Conservation (phyloP, 2,797 vertebrate genomes). For the Rallus crepitans region DNA sequence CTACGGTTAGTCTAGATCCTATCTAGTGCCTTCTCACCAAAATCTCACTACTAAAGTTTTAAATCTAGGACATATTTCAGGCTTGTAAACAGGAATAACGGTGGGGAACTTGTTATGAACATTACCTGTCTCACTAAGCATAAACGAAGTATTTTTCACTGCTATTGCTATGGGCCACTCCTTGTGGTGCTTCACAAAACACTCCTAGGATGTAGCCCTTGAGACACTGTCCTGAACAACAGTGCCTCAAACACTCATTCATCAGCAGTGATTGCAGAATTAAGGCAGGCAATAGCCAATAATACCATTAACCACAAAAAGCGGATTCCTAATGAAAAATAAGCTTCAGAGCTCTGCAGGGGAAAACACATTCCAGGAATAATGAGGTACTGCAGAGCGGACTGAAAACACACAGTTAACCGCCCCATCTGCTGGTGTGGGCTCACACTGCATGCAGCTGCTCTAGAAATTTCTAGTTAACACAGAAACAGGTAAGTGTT, state of each 20-base stretch:
- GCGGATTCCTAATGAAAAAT: background rate
- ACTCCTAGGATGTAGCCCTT: background rate
- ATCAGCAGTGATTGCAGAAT: background rate
- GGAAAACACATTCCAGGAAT: background rate
- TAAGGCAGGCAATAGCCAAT: background rate
- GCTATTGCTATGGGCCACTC: background rate
- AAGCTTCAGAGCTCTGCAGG: background rate
- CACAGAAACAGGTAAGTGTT: background rate
- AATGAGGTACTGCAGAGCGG: background rate
- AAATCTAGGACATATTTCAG: background rate
- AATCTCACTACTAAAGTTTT: background rate
- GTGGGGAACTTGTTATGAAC: background rate
- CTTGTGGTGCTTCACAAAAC: background rate
- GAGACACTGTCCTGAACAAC: background rate
- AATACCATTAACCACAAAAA: background rate
- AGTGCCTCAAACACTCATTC: background rate
- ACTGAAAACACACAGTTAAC: constrained; percentile 22
- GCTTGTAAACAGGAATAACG: background rate
- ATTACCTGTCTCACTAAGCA: background rate
- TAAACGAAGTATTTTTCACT: background rate
- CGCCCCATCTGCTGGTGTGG: constrained; percentile 45
- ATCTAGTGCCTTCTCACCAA: background rate
- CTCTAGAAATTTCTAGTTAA: background rate
- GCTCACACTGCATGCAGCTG: background rate
- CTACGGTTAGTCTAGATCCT: background rate